Conservation (phyloP, 2,797 vertebrate species). For the Myripristis jacobus region DNA sequence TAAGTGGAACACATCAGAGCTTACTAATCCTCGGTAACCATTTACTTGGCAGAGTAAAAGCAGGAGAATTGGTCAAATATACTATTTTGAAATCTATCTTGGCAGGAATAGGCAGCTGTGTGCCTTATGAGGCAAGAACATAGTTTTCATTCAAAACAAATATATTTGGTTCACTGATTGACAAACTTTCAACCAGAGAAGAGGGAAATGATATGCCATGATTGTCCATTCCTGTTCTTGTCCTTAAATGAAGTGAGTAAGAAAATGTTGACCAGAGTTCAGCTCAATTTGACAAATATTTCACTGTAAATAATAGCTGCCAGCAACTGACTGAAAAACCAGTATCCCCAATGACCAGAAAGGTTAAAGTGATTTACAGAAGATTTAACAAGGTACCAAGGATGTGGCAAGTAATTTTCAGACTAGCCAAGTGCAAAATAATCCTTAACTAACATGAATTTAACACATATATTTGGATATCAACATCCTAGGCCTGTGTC, state of each 20-base stretch:
- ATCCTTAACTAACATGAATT: slow-evolving; percentile 29
- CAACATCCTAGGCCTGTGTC: slow-evolving; percentile 21
- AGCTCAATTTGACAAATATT: neutral
- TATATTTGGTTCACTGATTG: too few species aligned
- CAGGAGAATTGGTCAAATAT: too few species aligned
- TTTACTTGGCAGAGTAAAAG: neutral
- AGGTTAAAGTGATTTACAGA: too few species aligned
- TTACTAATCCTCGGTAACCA: neutral
- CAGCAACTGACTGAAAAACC: neutral
- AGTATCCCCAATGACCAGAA: neutral
- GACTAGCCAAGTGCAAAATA: slow-evolving; percentile 22
- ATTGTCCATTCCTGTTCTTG: too few species aligned
- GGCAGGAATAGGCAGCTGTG: too few species aligned
- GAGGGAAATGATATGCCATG: too few species aligned
- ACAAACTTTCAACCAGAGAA: too few species aligned
- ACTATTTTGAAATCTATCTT: too few species aligned
- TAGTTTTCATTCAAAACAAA: too few species aligned
- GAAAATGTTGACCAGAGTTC: neutral
- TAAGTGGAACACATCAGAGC: neutral
- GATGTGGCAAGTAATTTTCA: neutral
- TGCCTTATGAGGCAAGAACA: too few species aligned
- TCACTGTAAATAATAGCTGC: neutral
- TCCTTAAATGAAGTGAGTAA: too few species aligned
- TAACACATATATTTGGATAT: slow-evolving; percentile 24
- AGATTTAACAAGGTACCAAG: neutral